Conservation (phyloP, 2,888 invertebrate species). For the Pseudococcus jackbeardsleyi region DNA sequence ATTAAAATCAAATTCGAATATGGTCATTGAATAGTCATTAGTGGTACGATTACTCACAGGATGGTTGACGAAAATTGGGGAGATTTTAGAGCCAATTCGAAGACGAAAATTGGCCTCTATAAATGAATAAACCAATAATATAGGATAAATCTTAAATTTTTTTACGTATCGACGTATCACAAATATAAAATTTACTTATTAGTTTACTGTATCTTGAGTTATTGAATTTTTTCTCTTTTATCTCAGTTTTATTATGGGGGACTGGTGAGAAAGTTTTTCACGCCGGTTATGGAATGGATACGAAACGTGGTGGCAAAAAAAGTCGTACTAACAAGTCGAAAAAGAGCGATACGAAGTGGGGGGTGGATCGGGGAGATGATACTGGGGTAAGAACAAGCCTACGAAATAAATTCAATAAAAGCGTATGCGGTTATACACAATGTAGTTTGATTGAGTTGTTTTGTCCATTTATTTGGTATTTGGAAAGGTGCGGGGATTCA, state of each 20-base stretch:
- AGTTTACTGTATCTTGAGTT: constrained; percentile 19
- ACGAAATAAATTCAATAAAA: constrained; percentile 53
- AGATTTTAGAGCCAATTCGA: neutral
- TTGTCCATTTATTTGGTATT: constrained; percentile 54
- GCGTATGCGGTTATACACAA: constrained; percentile 55
- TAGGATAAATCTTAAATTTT: neutral
- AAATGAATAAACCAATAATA: neutral
- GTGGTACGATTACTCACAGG: neutral
- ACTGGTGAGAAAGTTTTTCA: constrained; percentile 11
- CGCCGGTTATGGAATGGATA: neutral
- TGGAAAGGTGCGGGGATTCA: neutral
- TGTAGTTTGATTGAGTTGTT: constrained; percentile 57
- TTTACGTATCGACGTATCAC: neutral
- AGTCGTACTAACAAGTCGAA: constrained; percentile 43
- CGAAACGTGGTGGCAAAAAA: neutral
- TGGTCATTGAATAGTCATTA: neutral
- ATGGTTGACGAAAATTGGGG: neutral
- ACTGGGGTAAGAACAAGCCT: constrained; percentile 46
- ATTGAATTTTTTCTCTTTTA: constrained; percentile 50
- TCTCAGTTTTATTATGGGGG: constrained; percentile 41
- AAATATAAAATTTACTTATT: constrained; percentile 52
- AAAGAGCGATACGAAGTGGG: neutral
- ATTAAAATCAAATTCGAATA: constrained; percentile 47
- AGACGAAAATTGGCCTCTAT: constrained; percentile 1
- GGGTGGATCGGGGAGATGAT: neutral